Evolutionary conservation across 2,888 invertebrate species (phyloP), one percentile per base, ranked within the genome.

Genomic region (Amorpha juglandis): DNA sequence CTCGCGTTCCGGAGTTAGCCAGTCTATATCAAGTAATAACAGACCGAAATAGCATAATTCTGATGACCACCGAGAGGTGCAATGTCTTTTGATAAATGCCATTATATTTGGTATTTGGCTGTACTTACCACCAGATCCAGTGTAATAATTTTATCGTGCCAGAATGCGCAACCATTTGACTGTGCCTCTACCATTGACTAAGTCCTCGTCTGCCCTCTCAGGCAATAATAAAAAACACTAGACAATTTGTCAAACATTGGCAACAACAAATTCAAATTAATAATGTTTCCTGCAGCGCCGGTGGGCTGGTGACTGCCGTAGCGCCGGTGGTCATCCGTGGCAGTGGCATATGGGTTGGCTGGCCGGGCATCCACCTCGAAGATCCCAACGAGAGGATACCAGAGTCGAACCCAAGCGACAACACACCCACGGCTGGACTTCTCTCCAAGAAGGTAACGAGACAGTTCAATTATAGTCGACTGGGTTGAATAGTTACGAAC

Each of bases 261-360:
- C 12, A 45, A 45, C 0, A 45, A 14, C 11, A 45, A 45, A 45
- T 45, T 45, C 11, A 45, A 45, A 45, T 45, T 11, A 2, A 42
- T 42, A 11, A 45, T 48, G 67, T 27, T 55, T 68, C 68, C 63
- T 91, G 50, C 85, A 98, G 98, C 87, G 98, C 98, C 83, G 98
- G 98, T 68, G 98, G 98, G 66, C 93, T 98, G 74, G 98, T 98
- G 21, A 98, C 98, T 8, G 98, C 98, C 0, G 98, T 98, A 9
- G 98, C 98, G 33, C 98, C 98, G 0, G 97, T 98, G 11, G 98
- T 98, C 7, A 97, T 98, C 72, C 95, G 96, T 70, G 96, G 97
- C 64, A 95, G 95, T 75, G 98, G 98, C 53, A 94, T 97, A 67
- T 98, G 98, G 98, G 97, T 98, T 50, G 98, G 98, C 73, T 98